phyloP scores from a whole-genome alignment of 2,113 vertebrate genomes.

The Zapus hudsonius region DNA sequence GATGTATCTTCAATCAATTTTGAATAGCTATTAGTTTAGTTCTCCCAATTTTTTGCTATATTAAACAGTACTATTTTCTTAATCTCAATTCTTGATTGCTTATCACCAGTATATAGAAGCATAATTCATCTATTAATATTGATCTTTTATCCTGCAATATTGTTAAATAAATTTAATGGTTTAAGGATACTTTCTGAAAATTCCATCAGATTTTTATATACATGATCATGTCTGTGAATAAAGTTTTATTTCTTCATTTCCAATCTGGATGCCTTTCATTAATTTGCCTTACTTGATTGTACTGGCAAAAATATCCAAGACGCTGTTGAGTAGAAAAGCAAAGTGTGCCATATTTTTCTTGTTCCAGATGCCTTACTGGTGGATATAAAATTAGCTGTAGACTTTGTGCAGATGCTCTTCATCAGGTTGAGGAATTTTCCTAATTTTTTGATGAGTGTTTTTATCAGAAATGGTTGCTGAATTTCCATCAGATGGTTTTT shows the following conservation, averaged over 20 bases:
- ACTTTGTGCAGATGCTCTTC: background rate
- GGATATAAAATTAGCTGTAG: background rate
- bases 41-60: conserved; percentile 44
- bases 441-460: conserved; percentile 16
- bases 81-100: background rate
- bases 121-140: background rate
- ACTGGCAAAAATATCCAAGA: conserved; percentile 14
- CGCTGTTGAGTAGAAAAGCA: background rate
- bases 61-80: conserved; percentile 35
- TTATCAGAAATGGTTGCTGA: conserved; percentile 27
- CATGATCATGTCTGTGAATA: conserved; percentile 18
- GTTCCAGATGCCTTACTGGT: background rate
- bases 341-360: conserved; percentile 13
- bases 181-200: conserved; percentile 41
- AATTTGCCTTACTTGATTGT: conserved; percentile 13
- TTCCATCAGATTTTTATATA: background rate
- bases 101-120: background rate
- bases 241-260: conserved; percentile 41
- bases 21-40: conserved; percentile 25
- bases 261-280: background rate
- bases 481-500: conserved; percentile 9
- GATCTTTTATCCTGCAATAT: background rate
- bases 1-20: conserved; percentile 44
- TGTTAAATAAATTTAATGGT: conserved; percentile 15
- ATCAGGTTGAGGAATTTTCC: background rate